These are phyloP conservation scores for Autographa gamma DNA, from an alignment of 2,888 invertebrate species.

Conservation along the genomic window DNA sequence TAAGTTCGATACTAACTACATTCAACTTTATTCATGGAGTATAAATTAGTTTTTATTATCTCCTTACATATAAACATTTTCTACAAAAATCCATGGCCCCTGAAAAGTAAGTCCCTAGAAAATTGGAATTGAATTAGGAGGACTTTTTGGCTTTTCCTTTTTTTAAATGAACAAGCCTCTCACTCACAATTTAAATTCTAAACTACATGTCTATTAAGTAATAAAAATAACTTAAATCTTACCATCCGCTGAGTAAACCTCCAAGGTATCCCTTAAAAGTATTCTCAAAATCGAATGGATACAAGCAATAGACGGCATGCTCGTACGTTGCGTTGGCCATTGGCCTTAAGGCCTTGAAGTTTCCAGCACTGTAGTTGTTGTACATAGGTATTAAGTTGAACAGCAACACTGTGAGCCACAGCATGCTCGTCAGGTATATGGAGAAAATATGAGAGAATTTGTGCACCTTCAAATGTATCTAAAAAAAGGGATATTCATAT, in stretches of 20 bases:
- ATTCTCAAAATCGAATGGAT: slow-evolving; percentile 47
- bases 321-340: slow-evolving; percentile 53
- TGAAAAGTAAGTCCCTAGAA: no score
- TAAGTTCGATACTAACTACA: no score
- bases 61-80: no score
- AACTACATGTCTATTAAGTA: background rate
- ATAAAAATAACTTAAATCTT: slow-evolving; percentile 24
- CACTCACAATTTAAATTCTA: no score
- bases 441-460: slow-evolving; percentile 46
- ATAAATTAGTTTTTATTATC: no score
- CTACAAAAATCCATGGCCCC: no score
- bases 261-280: slow-evolving; percentile 37
- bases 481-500: slow-evolving; percentile 20
- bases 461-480: slow-evolving; percentile 59
- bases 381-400: slow-evolving; percentile 45
- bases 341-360: slow-evolving; percentile 11
- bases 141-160: no score
- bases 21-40: no score
- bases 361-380: slow-evolving; percentile 38
- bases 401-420: slow-evolving; percentile 21
- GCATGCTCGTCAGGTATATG: slow-evolving; percentile 26
- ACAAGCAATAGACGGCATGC: slow-evolving; percentile 49
- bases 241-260: slow-evolving; percentile 45
- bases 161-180: no score
- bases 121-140: no score